These are phyloP conservation scores for Syngnathoides biaculeatus DNA, from an alignment of 2,113 vertebrate genomes.

Conservation along the genomic window DNA sequence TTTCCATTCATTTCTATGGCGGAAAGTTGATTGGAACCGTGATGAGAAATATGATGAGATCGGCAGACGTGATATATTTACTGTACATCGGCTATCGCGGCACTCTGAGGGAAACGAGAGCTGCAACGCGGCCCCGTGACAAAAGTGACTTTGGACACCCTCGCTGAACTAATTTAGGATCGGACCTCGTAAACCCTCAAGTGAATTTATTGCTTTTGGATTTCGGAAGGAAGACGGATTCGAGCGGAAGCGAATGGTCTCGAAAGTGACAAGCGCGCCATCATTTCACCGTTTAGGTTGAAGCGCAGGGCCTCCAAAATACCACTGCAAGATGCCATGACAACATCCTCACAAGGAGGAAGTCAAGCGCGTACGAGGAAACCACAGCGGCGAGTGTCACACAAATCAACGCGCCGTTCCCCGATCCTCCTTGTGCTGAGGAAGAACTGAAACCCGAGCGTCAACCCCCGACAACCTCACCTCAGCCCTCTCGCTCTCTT, in stretches of 20 bases:
- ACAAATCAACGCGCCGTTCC: not conserved
- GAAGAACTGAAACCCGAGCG: not conserved
- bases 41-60: too few relatives aligned
- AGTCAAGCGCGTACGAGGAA: slow-evolving; percentile 37
- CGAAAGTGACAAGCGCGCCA: slow-evolving; percentile 24
- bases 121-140: too few relatives aligned
- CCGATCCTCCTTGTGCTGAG: not conserved
- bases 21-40: too few relatives aligned
- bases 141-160: too few relatives aligned
- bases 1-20: too few relatives aligned
- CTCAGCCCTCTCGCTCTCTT: slow-evolving; percentile 3
- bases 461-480: slow-evolving; percentile 4
- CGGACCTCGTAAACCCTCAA: not conserved
- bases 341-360: slow-evolving; percentile 47
- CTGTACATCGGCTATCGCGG: too few relatives aligned
- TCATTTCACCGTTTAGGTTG: slow-evolving; percentile 14
- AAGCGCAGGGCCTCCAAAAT: slow-evolving; percentile 20
- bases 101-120: too few relatives aligned
- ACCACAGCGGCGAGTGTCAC: slow-evolving; percentile 25
- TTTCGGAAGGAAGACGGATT: not conserved
- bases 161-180: too few relatives aligned
- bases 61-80: too few relatives aligned
- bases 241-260: not conserved
- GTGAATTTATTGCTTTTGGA: not conserved
- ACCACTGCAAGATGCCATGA: slow-evolving; percentile 39